Evolutionary conservation across 2,888 invertebrate genomes (phyloP).

Genomic region (Zygaena filipendulae): DNA sequence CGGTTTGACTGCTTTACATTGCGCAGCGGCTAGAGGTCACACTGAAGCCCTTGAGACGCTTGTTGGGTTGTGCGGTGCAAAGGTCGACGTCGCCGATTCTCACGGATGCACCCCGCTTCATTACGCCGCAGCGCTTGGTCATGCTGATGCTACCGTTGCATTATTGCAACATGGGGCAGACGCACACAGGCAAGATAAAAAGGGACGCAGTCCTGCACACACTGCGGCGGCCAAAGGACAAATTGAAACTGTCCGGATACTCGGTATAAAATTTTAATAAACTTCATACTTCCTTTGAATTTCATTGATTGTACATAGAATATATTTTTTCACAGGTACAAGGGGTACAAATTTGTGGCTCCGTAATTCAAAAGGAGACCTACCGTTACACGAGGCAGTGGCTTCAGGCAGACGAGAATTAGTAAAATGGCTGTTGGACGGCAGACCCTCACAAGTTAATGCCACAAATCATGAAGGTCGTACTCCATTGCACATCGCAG

Average conservation of each 20-base stretch:
- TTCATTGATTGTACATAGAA: background rate
- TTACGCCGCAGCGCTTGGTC: conserved; percentile 96
- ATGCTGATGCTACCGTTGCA: conserved; percentile 91
- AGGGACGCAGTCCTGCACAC: conserved; percentile 92
- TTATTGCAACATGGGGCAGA: conserved; percentile 91
- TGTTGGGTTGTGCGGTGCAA: conserved; percentile 87
- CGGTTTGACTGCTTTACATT: conserved; percentile 94
- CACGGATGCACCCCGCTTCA: conserved; percentile 97
- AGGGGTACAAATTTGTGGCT: conserved; percentile 90
- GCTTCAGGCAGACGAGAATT: conserved; percentile 90
- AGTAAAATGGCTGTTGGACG: conserved; percentile 87
- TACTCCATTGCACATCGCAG: conserved; percentile 93
- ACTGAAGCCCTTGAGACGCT: conserved; percentile 91
- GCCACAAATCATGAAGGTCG: conserved; percentile 93
- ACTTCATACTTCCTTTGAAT: background rate
- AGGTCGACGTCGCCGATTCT: conserved; percentile 89
- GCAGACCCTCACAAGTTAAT: conserved; percentile 85
- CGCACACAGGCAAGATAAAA: conserved; percentile 91
- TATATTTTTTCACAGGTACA: conserved; percentile 29
- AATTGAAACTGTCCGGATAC: conserved; percentile 83
- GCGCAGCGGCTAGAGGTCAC: conserved; percentile 96
- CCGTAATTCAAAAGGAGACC: conserved; percentile 92
- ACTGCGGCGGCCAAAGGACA: conserved; percentile 98
- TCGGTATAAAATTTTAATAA: conserved; percentile 47
- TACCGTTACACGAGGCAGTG: conserved; percentile 96